Evolutionary conservation across 2,888 invertebrate species (phyloP).

Genomic region (Ectemnius continuus): DNA sequence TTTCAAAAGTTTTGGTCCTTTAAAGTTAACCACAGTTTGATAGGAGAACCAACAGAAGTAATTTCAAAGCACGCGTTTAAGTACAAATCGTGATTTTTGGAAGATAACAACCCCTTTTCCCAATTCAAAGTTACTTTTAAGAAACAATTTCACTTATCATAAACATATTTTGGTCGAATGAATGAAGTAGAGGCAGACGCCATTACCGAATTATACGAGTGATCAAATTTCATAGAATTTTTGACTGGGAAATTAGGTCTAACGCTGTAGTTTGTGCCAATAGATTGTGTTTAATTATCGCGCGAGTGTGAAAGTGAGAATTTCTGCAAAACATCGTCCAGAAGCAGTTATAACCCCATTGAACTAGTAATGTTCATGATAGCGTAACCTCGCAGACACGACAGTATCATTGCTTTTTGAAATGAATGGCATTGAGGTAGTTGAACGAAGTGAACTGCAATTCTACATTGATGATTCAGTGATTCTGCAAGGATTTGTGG

Average conservation of each 20-base stretch:
- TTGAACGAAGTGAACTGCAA: too few relatives aligned
- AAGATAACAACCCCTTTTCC: background rate
- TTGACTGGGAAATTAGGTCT: background rate
- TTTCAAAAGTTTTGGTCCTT: background rate
- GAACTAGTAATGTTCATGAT: conserved; percentile 29
- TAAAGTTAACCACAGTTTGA: background rate
- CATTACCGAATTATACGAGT: conserved; percentile 44
- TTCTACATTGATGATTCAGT: too few relatives aligned
- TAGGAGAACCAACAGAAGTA: background rate
- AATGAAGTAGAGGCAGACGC: conserved; percentile 28
- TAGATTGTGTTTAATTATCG: background rate
- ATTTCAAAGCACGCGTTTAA: background rate
- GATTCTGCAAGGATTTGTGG: background rate
- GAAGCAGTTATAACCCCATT: conserved; percentile 13
- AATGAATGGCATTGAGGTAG: background rate
- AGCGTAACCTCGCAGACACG: conserved; percentile 49
- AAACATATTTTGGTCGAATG: conserved; percentile 32
- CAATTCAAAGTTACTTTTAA: background rate
- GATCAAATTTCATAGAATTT: conserved; percentile 18
- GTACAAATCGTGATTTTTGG: background rate
- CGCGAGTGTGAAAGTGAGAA: background rate
- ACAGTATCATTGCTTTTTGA: conserved; percentile 8
- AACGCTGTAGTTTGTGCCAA: background rate
- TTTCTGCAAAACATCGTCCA: background rate
- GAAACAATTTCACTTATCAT: conserved; percentile 12